Base-by-base conservation (phyloP, 2,797 vertebrate genomes). In the Gobionotothen gibberifrons region DNA sequence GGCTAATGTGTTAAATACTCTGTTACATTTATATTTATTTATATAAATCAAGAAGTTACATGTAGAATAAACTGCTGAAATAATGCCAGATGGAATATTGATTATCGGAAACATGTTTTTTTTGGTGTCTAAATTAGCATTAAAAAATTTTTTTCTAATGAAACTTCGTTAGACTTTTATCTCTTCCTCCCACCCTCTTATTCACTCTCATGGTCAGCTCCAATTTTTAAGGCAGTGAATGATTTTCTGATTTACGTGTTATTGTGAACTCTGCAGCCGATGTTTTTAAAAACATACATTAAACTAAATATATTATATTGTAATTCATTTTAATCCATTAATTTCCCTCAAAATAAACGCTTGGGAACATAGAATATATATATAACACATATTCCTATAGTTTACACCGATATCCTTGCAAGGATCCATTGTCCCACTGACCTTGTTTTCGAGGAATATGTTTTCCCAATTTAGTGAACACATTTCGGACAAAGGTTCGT, bases 161-260 rank as follows among this genome's bases (percentile, higher is more conserved):
- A 54, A 54, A 42, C n/a, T 48, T 5, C 12, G 21, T 26, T 3
- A 58, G 4, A 44, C 22, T 52, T 0, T 42, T 48, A 2, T n/a
- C 1, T 0, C 0, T 1, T 54, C 4, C 14, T 21, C 1, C 3
- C 9, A 11, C 21, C 40, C 14, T 36, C 4, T 26, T 1, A 7
- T 53, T 48, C 22, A 60, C n/a, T 46, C 26, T 55, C 22, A 14
- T 40, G 29, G 15, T n/a, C 40, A 48, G 16, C 6, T 46, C 22
- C 44, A 6, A 16, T 3, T n/a, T 26, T 48, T 26, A 36, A 13
- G 43, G 51, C 40, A 58, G 21, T 19, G 3, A 21, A 16, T 4
- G 8, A 47, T 9, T 32, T 51, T 36, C 9, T 43, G 14, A 55
- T 39, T 39, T 14, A 48, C 3, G 32, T 61, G 48, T 7, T 19